Base-by-base conservation (phyloP, 2,888 invertebrate genomes). In the Chydorus sphaericus region DNA sequence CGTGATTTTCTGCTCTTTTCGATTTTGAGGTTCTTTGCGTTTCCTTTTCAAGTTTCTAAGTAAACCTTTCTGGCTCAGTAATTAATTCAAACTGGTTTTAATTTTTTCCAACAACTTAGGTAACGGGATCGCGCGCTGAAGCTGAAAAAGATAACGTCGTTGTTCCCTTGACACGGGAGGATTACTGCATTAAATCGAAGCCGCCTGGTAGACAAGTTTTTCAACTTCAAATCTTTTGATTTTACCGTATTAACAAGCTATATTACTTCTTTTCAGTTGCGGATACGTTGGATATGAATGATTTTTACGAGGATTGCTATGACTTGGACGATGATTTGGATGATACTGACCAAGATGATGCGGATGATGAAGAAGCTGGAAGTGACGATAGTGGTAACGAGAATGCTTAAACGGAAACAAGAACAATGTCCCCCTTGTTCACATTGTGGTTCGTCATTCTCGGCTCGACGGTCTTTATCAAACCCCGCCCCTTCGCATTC, bases 141-240 rank as follows among this genome's bases (percentile, higher is more conserved):
- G 98, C 98, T 1, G 92, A 92, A 69, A 85, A 87, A 62, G 98
- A 98, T 72, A 93, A 93, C 62, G 92, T 98, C 61, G 85, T 85
- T 55, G 97, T 98, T 64, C 98, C 97, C 11, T 81, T 89, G 64
- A 98, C 98, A 3, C 75, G 97, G 68, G 97, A 98, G 76, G 98
- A 98, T 71, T 97, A 97, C 73, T 96, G 96, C 73, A 88, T 97
- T 68, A 75, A 73, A 60, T 86, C 90, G 48, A 83, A 85, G 71
- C 85, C 89, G 62, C 88, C 89, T 74, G 84, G 88, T 11, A 80
- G 82, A 63, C n/a, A n/a, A n/a, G n/a, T n/a, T n/a, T n/a, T n/a
- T n/a, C n/a, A n/a, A n/a, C n/a, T n/a, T n/a, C n/a, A n/a, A n/a
- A n/a, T n/a, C n/a, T n/a, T n/a, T n/a, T n/a, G n/a, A n/a, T n/a